Evolutionary conservation across 2,797 vertebrate species (phyloP), one percentile per base, ranked within the genome.

Genomic region (Momotus momota): DNA sequence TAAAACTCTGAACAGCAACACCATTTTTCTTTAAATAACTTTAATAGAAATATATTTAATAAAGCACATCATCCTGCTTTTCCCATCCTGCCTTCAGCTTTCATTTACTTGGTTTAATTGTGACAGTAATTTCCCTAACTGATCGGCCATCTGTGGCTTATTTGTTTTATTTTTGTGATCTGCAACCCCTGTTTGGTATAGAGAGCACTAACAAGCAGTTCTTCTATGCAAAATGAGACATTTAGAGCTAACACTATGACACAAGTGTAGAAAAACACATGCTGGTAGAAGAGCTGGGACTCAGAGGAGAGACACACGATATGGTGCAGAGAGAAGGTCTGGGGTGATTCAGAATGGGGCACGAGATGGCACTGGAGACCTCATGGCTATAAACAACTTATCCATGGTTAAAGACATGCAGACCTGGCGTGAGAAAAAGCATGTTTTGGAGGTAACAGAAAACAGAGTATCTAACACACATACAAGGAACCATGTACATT

Each of bases 281-380:
- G 25, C 57, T 75, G 18, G 23, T 26, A 20, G 0, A 4, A 70
- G 43, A 40, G 23, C 16, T 18, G 31, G 17, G 11, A 17, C 16
- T 43, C 9, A 11, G 55, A 69, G 10, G 33, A 14, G 23, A 64
- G 18, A 17, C 2, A 5, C 20, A 16, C 0, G 3, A 35, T 9
- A 7, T 0, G 1, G 43, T 25, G 22, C 6, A 40, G 33, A 73
- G n/a, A 14, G 2, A 2, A 3, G 20, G 4, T 13, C 5, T 10
- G 25, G 9, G 7, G 10, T 54, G 60, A 14, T 46, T 31, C 6
- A 11, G 27, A 22, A 31, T 6, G 4, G 20, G 2, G 14, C 65
- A 49, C 2, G 3, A 41, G 10, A 10, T 58, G 25, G 10, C 25
- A n/a, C 13, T 25, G 35, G 29, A 80, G 12, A 62, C 12, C 25